Percentiles rank a stretch among this genome's conserved stretches.
phyloP scores from a whole-genome alignment of 1,140 invertebrate species.

The Papilio polyxenes region DNA sequence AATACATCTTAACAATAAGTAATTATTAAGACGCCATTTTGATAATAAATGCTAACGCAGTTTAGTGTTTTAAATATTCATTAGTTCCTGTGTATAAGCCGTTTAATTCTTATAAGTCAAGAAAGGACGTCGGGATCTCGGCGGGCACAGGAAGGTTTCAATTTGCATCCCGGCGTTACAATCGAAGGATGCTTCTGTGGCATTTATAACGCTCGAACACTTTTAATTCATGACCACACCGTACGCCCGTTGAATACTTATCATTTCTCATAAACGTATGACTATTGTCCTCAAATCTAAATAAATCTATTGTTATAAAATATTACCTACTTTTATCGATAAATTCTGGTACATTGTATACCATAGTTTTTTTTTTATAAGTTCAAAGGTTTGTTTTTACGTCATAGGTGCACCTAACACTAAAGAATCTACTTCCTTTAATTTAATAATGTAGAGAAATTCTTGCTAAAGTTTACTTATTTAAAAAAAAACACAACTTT shows the following conservation, averaged over 20 bases:
- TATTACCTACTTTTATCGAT: conserved; percentile 19
- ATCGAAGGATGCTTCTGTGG: conserved; percentile 72
- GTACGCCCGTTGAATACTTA: conserved; percentile 46
- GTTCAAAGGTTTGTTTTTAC: not conserved
- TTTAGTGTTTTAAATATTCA: conserved; percentile 12
- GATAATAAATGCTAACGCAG: not conserved
- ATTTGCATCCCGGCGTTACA: conserved; percentile 59
- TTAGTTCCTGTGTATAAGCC: not conserved
- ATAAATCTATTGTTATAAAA: conserved; percentile 8
- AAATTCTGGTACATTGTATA: not conserved
- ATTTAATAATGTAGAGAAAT: not conserved
- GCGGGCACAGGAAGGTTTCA: conserved; percentile 56
- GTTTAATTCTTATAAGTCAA: conserved; percentile 35
- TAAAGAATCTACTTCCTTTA: not conserved
- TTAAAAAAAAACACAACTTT: not conserved
- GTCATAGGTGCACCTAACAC: not conserved
- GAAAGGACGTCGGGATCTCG: conserved; percentile 33
- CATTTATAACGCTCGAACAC: conserved; percentile 61
- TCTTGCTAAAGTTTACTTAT: not conserved
- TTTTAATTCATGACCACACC: conserved; percentile 60
- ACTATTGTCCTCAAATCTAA: conserved; percentile 9
- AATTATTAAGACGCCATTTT: not conserved
- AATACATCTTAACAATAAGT: not conserved
- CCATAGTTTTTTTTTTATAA: not conserved
- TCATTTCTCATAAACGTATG: conserved; percentile 43